Conservation (phyloP, 1,140 invertebrate species). For the Spodoptera litura region DNA sequence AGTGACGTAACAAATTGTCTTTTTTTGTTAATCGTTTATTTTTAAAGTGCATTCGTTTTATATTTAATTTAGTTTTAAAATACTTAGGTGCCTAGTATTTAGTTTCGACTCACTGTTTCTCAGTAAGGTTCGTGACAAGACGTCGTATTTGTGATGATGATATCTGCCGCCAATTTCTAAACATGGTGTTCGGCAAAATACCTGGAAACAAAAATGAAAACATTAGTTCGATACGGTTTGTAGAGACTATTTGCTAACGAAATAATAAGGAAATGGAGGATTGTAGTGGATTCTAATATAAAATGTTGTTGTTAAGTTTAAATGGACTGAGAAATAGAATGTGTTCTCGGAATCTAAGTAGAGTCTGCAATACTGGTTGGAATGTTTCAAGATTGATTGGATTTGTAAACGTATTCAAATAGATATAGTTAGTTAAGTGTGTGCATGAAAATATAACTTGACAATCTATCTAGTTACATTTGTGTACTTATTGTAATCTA, state of each 20-base stretch:
- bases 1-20: neutral
- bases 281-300: conserved; percentile 13
- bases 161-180: conserved; percentile 56
- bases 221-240: conserved; percentile 28
- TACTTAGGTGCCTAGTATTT: conserved; percentile 29
- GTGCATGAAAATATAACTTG: too few relatives aligned
- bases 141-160: conserved; percentile 52
- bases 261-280: conserved; percentile 5
- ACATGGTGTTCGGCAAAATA: conserved; percentile 52
- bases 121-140: conserved; percentile 71
- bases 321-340: conserved; percentile 20
- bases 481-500: too few relatives aligned
- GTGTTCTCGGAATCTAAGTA: conserved; percentile 11
- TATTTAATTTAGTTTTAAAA: neutral
- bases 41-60: neutral
- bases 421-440: neutral
- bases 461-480: too few relatives aligned
- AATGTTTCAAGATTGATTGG: conserved; percentile 20
- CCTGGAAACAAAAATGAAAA: conserved; percentile 61
- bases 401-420: neutral
- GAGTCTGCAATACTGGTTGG: conserved; percentile 26
- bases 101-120: conserved; percentile 62
- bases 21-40: neutral
- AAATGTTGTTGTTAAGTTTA: conserved; percentile 33
- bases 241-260: conserved; percentile 24